Conservation (phyloP, 2,797 vertebrate species). For the Coregonus suidteri region DNA sequence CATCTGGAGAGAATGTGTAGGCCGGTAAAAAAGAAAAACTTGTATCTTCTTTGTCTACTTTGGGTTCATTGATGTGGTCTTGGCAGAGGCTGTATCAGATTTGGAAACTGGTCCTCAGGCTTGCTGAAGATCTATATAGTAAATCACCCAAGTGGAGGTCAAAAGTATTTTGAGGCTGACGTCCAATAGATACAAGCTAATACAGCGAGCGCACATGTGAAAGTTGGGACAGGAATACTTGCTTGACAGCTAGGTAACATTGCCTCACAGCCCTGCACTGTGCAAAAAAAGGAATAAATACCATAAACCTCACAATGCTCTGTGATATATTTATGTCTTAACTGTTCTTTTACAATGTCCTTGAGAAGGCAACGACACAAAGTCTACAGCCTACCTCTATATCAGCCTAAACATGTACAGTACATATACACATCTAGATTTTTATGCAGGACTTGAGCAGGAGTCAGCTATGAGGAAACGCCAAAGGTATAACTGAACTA, state of each 20-base stretch:
- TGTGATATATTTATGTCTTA: background rate
- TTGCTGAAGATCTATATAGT: background rate
- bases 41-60: slow-evolving; percentile 32
- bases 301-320: background rate
- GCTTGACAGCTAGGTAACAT: background rate
- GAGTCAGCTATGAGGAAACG: slow-evolving; percentile 26
- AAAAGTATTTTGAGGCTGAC: background rate
- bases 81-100: slow-evolving; percentile 40
- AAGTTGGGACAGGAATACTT: background rate
- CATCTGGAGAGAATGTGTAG: slow-evolving; percentile 36
- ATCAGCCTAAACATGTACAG: slow-evolving; percentile 32
- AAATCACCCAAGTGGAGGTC: background rate
- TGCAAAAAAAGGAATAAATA: background rate
- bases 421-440: slow-evolving; percentile 22
- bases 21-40: slow-evolving; percentile 16
- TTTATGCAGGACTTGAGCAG: slow-evolving; percentile 1
- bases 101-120: slow-evolving; percentile 8
- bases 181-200: background rate
- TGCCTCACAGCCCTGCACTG: background rate
- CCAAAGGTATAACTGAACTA: slow-evolving; percentile 23
- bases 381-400: background rate
- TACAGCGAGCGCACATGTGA: background rate
- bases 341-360: background rate
- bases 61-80: slow-evolving; percentile 20
- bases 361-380: background rate